A percentile compares a stretch with the other conserved stretches of the same genome.
phyloP scores from a whole-genome alignment of 2,113 vertebrate genomes.

The Menidia beryllina region DNA sequence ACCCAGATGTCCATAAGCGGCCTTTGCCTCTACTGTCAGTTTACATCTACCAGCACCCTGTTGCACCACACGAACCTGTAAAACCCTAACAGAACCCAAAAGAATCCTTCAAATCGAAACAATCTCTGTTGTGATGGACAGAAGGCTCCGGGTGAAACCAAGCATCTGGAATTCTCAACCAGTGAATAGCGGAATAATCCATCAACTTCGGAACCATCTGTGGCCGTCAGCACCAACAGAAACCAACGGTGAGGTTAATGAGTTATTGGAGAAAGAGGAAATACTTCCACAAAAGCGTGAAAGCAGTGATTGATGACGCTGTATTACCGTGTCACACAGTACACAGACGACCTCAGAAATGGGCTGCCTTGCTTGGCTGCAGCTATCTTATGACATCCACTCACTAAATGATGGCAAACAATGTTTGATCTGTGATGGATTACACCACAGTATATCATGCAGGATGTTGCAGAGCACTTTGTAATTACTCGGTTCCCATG shows the following conservation, averaged over 20 bases:
- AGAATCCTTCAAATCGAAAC: background rate
- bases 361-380: conserved; percentile 39
- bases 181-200: background rate
- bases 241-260: conserved; percentile 72
- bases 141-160: background rate
- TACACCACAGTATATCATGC: conserved; percentile 48
- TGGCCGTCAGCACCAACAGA: conserved; percentile 21
- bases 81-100: no score
- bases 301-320: conserved; percentile 73
- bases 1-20: background rate
- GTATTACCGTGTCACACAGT: conserved; percentile 64
- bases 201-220: conserved; percentile 31
- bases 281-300: conserved; percentile 54
- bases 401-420: conserved; percentile 68
- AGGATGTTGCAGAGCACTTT: conserved; percentile 14
- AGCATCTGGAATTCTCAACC: background rate
- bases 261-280: conserved; percentile 82
- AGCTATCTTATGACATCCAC: conserved; percentile 63
- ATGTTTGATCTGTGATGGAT: conserved; percentile 67
- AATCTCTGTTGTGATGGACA: background rate
- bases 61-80: background rate
- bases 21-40: no score
- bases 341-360: conserved; percentile 60
- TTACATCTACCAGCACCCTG: no score
- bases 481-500: conserved; percentile 55